Conservation (phyloP, 2,888 invertebrate species). For the Andrena bicolor region DNA sequence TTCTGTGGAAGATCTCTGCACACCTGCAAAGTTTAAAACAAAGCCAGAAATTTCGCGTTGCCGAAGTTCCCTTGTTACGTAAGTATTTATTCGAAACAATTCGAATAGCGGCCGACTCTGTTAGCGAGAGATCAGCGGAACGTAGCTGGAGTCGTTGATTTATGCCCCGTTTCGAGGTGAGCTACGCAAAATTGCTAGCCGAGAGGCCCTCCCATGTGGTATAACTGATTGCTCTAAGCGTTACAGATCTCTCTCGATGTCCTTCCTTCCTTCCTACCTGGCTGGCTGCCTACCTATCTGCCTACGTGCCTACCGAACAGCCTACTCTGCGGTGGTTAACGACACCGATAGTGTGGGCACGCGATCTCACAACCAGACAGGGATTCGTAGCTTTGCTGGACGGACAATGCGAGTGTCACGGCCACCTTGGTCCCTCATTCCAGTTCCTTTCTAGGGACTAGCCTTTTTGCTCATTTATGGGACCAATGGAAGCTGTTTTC, state of each 20-base stretch:
- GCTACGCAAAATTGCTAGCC: constrained; percentile 56
- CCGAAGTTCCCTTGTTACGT: no score
- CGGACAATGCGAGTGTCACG: constrained; percentile 19
- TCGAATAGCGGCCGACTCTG: background rate
- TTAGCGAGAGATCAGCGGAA: constrained; percentile 14
- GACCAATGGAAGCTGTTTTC: no score
- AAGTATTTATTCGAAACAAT: no score
- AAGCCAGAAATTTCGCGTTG: no score
- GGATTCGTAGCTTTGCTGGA: constrained; percentile 28
- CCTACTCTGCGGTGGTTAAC: constrained; percentile 18
- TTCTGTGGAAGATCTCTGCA: no score
- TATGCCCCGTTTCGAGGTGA: constrained; percentile 57
- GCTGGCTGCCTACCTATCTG: constrained; percentile 39
- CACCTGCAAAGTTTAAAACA: no score
- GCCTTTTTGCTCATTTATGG: background rate
- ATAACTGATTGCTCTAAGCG: constrained; percentile 67
- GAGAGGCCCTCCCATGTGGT: constrained; percentile 26
- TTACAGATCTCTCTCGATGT: constrained; percentile 59
- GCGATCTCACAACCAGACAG: constrained; percentile 20
- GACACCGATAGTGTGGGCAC: constrained; percentile 31
- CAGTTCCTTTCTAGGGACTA: background rate
- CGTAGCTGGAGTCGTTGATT: constrained; percentile 52
- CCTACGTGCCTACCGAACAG: constrained; percentile 28
- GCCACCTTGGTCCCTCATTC: constrained; percentile 5
- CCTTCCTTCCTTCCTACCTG: constrained; percentile 55